Evolutionary conservation across 2,888 invertebrate genomes (phyloP), one percentile per base, ranked within the genome.

Genomic region (Cantharis lateralis): DNA sequence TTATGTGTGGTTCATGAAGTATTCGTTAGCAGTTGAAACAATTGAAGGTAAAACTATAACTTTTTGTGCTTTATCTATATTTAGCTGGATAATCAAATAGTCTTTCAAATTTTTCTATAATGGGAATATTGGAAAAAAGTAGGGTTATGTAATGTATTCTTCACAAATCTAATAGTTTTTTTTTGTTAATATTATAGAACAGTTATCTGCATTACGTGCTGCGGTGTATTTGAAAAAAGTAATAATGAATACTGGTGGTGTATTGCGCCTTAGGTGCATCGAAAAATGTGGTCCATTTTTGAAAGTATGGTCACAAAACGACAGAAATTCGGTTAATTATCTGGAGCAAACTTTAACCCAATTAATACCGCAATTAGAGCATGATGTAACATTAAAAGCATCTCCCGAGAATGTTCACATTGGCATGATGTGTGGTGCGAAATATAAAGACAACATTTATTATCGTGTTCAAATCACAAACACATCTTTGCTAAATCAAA

Each of bases 271-370:
- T 63, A 77, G 74, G 28, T 77, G 71, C 28, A 69, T 77, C 2
- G 94, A 94, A 84, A 91, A 91, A 71, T 92, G 93, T 78, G 92
- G 93, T 28, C 91, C 91, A 76, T 93, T 93, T 84, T 87, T 95
- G 77, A 93, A 92, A 88, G 89, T 95, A 84, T 93, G 92, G 89
- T 95, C 94, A 26, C 95, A 95, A 87, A 88, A 90, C 0, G 92
- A 93, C 83, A 91, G 91, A 82, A 88, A 89, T 78, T 87, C 90
- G 64, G 90, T 91, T 1, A 85, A 91, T 72, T 89, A 89, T 84
- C 87, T 93, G 68, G 93, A 93, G 84, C 90, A 89, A n/a, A 87
- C 85, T 74, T 83, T 83, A 86, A 89, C 86, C 86, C 89, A 83
- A 88, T 89, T 78, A 84, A 89, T 82, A 88, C 89, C 79, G 80